phyloP scores from a whole-genome alignment of 2,113 vertebrate genomes.

The Clinocottus analis region DNA sequence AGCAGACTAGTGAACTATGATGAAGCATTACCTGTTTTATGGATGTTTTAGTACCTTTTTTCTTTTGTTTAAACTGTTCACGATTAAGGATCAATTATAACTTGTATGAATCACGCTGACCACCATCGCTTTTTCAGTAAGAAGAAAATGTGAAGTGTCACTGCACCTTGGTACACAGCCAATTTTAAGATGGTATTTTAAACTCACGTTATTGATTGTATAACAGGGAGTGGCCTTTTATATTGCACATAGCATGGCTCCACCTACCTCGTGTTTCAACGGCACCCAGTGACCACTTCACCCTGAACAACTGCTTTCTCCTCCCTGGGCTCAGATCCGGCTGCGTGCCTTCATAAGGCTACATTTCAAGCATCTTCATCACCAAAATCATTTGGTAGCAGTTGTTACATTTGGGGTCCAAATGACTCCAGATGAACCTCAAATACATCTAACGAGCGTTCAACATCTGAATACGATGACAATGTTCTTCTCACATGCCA shows the following conservation, averaged over 20 bases:
- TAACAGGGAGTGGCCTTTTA: conserved; percentile 28
- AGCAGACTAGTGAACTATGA: not conserved
- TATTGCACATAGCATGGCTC: not conserved
- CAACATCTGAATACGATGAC: not conserved
- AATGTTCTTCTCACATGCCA: not conserved
- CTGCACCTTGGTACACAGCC: conserved; percentile 2
- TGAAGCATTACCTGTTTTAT: not conserved
- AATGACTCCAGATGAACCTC: not conserved
- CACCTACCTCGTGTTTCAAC: conserved; percentile 18
- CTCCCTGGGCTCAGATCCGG: not conserved
- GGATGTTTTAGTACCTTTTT: conserved; percentile 2
- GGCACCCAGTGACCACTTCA: not conserved
- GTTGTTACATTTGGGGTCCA: not conserved
- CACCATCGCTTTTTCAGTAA: no score
- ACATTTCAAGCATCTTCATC: not conserved
- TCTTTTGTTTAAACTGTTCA: not conserved
- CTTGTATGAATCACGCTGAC: not conserved
- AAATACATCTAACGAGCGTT: not conserved
- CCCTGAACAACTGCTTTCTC: not conserved
- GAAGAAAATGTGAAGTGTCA: not conserved
- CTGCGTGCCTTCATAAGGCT: not conserved
- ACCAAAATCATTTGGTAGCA: not conserved
- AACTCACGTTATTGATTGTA: conserved; percentile 11
- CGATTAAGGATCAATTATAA: not conserved
- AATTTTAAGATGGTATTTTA: conserved; percentile 39